phyloP scores from a whole-genome alignment of 64 coral and sea anemone species.

The Dendrophyllia cribrosa region DNA sequence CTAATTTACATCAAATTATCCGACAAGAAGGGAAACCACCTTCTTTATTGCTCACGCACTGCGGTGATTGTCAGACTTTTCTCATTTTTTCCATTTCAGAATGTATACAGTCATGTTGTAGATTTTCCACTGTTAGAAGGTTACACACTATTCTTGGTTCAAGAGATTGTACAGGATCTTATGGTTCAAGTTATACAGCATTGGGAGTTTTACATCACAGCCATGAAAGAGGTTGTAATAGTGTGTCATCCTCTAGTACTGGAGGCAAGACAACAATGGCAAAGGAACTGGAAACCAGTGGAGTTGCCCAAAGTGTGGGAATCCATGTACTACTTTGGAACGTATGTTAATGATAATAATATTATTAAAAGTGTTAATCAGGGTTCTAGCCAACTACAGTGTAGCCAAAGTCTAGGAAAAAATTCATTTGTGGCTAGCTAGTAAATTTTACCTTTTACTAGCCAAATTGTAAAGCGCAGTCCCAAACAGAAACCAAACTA shows the following conservation, averaged over 20 bases:
- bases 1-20: too few relatives aligned
- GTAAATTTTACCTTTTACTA: too few relatives aligned
- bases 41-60: too few relatives aligned
- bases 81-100: slow-evolving; percentile 4
- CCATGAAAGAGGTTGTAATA: slow-evolving; percentile 33
- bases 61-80: too few relatives aligned
- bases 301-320: slow-evolving; percentile 95
- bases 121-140: slow-evolving; percentile 8
- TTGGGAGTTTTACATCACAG: not conserved
- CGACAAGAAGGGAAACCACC: too few relatives aligned
- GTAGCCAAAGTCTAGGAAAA: too few relatives aligned
- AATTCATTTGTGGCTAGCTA: too few relatives aligned
- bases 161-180: slow-evolving; percentile 4
- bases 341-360: slow-evolving; percentile 52
- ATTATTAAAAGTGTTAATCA: too few relatives aligned
- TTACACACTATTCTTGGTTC: not conserved
- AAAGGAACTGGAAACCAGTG: slow-evolving; percentile 74
- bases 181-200: not conserved
- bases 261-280: slow-evolving; percentile 74
- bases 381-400: too few relatives aligned
- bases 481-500: too few relatives aligned
- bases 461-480: too few relatives aligned
- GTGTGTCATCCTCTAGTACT: slow-evolving; percentile 11
- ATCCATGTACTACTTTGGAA: slow-evolving; percentile 90
- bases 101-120: not conserved